A percentile compares a stretch with the other conserved stretches of the same genome.
phyloP scores from a whole-genome alignment of 2,113 vertebrate genomes.

The rabbit (Oryctolagus cuniculus) region DNA sequence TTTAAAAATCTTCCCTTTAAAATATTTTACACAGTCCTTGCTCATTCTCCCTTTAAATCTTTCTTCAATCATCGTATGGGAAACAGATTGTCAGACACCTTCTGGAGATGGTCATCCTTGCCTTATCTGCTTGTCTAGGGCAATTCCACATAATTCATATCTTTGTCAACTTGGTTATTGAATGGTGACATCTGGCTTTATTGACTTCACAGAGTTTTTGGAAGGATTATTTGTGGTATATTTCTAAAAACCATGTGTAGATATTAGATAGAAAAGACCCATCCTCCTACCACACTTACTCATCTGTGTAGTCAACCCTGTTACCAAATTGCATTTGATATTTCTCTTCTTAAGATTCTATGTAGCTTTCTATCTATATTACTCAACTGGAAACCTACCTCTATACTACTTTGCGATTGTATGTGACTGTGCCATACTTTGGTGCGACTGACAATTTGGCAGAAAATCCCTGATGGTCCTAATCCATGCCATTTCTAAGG shows the following conservation, averaged over 20 bases:
- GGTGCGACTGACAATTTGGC: neutral
- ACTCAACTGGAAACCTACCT: neutral
- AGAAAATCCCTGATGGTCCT: neutral
- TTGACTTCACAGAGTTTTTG: neutral
- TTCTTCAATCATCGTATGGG: neutral
- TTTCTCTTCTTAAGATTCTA: neutral
- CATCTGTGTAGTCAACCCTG: neutral
- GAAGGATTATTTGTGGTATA: neutral
- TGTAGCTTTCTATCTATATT: neutral
- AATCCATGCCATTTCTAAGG: neutral
- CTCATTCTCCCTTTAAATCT: neutral
- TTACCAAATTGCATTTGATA: neutral
- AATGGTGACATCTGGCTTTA: neutral
- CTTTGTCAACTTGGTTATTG: neutral
- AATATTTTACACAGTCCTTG: neutral
- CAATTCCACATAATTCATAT: neutral
- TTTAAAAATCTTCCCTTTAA: neutral
- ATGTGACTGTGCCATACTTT: neutral
- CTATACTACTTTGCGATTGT: neutral
- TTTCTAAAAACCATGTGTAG: neutral
- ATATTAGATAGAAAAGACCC: neutral
- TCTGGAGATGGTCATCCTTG: neutral
- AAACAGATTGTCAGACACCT: fast-evolving
- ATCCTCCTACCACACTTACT: neutral
- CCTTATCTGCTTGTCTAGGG: neutral